Evolutionary conservation across 1,140 invertebrate species (phyloP), one percentile per base, ranked within the genome.

Genomic region (Macrostomum lignano): DNA sequence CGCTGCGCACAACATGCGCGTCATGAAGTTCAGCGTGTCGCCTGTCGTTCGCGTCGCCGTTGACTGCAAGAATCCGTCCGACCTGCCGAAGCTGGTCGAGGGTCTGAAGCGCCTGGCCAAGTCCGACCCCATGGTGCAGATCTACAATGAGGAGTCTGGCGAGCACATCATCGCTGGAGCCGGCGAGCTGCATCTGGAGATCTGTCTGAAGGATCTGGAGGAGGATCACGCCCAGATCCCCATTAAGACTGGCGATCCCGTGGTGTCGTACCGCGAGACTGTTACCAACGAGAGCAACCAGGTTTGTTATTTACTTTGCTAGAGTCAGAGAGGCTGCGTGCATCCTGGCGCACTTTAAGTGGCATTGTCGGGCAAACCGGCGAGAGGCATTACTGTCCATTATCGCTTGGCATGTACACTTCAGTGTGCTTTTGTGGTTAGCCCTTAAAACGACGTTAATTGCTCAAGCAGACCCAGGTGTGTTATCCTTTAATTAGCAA

Each of bases 151-250:
- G 65, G 91, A 98, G 62, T 94, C 86, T 48, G 91, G 91, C 39
- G 88, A 98, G 52, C 84, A 96, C 61, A 96, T 98, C 57, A 82
- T 98, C 53, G 88, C 91, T 46, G 91, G 91, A 49, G 91, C 91
- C 48, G 91, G 91, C 53, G 91, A 98, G 63, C 65, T 98, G 38
- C 91, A 98, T 67, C 69, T 98, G 61, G 91, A 98, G 66, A 96
- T 98, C 63, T 98, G 88, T 59, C 65, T 96, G 34, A 96, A 96
- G 63, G 91, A 98, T 71, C 69, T 98, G 51, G 86, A 96, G 62
- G 88, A 98, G 59, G 91, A 98, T 62, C 91, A 98, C 51, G 91
- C 91, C 46, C 86, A 86, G 58, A 88, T 98, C 61, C 84, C 84
- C 22, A 71, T 98, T 46, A 96, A 93, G 63, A 93, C 91, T 54